phyloP scores from a whole-genome alignment of 2,888 invertebrate species.

The Deroplatys truncata region DNA sequence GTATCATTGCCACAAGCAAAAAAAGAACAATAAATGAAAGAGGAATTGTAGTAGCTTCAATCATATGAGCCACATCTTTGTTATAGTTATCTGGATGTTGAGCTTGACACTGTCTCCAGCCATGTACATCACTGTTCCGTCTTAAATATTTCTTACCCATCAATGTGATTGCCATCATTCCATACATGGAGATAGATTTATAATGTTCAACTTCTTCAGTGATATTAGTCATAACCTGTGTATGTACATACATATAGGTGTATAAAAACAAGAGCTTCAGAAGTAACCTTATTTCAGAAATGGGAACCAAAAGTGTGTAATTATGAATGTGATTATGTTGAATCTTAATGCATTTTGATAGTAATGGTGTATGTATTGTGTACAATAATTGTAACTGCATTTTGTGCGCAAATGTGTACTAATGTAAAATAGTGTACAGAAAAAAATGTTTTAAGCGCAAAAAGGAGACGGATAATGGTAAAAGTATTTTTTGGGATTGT shows the following conservation, averaged over 20 bases:
- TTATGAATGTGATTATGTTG: neutral
- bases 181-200: neutral
- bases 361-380: neutral
- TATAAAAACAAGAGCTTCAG: neutral
- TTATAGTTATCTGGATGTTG: neutral
- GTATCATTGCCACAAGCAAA: neutral
- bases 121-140: neutral
- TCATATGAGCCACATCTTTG: neutral
- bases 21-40: neutral
- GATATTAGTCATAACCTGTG: neutral
- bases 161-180: neutral
- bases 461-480: neutral
- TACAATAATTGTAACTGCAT: neutral
- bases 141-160: neutral
- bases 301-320: neutral
- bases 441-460: neutral
- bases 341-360: neutral
- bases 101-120: neutral
- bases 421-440: neutral
- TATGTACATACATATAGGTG: neutral
- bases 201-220: neutral
- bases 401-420: neutral
- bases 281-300: neutral
- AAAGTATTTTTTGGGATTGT: neutral
- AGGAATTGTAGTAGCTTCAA: neutral